Base-by-base conservation (phyloP, 2,797 vertebrate species). In the Ctenochaetus hawaiiensis region DNA sequence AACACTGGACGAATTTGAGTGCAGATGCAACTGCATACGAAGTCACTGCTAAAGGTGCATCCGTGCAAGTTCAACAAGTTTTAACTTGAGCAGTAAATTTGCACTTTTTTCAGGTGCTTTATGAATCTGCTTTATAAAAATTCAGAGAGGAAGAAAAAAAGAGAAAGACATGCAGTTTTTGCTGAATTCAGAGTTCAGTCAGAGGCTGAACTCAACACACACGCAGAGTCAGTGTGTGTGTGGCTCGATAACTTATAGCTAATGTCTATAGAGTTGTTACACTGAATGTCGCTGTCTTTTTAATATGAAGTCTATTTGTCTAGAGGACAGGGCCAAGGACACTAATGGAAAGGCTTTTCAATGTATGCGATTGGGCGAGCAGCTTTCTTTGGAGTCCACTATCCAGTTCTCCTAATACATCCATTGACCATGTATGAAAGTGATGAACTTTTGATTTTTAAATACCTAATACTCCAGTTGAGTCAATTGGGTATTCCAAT, bases 401-500 rank as follows among this genome's bases (percentile, higher is more conserved):
- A 88, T 90, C 90, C 90, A 92, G 91, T 81, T 91, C 90, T 83
- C 84, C 75, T 91, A 92, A 93, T 91, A 93, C 92, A 93, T 85
- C 90, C 89, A 83, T 89, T 93, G 86, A 82, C 86, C 12, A 84
- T 39, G 26, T 84, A 88, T 75, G 75, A 53, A 9, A 77, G 84
- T 79, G 78, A 75, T 67, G 54, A 52, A 59, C 69, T 23, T 71
- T 26, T 73, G 56, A 45, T 43, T 67, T 56, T 1, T 67, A 84
- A 96, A 95, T 97, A 99, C 98, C 98, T 99, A 99, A 96, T 90
- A 99, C 97, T 94, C 98, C 98, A 91, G 96, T 98, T 85, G 98
- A 96, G 91, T 99, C 98, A 90, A 99, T 99, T 61, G 98, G 98
- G 86, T 99, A 99, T 95, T 99, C 98, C 94, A 99, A 96, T 95